phyloP scores from a whole-genome alignment of 2,113 vertebrate genomes.

The Oostethus manadensis region DNA sequence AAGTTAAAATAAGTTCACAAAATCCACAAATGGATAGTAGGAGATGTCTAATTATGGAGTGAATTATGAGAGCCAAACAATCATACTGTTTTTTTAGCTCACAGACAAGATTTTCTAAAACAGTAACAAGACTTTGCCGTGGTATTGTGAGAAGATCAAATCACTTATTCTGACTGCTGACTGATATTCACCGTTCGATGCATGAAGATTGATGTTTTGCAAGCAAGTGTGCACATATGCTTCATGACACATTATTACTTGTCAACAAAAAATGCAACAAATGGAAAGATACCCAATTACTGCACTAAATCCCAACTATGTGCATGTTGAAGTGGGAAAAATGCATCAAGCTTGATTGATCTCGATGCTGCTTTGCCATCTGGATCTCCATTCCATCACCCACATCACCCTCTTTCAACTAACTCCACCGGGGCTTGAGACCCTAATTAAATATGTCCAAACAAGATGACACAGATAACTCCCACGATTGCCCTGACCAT shows the following conservation, averaged over 20 bases:
- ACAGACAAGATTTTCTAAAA: no score
- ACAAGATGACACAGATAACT: constrained; percentile 81
- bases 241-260: constrained; percentile 38
- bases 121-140: background rate
- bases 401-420: constrained; percentile 69
- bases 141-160: background rate
- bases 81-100: no score
- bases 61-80: no score
- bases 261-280: constrained; percentile 49
- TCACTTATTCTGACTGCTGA: background rate
- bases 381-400: constrained; percentile 66
- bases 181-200: background rate
- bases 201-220: constrained; percentile 11
- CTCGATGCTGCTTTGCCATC: constrained; percentile 63
- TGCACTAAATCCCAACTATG: constrained; percentile 63
- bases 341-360: constrained; percentile 63
- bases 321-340: constrained; percentile 54
- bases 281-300: constrained; percentile 56
- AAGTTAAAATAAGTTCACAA: no score
- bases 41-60: no score
- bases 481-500: constrained; percentile 78
- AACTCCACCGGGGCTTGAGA: constrained; percentile 75
- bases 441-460: constrained; percentile 82
- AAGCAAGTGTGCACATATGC: constrained; percentile 12
- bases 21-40: no score